phyloP scores from a whole-genome alignment of 64 coral and sea anemone genomes.

The Acropora tenuis region DNA sequence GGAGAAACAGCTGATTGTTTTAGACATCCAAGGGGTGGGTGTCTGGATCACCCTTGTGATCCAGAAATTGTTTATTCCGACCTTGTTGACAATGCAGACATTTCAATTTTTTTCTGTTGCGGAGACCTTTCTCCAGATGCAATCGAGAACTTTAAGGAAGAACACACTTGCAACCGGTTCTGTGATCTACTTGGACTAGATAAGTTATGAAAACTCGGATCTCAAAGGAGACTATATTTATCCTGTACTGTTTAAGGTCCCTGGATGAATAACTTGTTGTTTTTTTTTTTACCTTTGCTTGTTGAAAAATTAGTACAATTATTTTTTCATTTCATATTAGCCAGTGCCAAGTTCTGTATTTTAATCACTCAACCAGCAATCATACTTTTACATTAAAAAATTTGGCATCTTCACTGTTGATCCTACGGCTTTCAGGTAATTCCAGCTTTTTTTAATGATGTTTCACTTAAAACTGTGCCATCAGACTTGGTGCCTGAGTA shows the following conservation, averaged over 20 bases:
- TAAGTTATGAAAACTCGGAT: background rate
- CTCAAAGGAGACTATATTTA: background rate
- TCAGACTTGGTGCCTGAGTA: background rate
- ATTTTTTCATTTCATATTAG: background rate
- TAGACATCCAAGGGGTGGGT: too few species aligned
- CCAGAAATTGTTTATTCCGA: background rate
- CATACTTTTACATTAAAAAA: background rate
- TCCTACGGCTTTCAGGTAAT: background rate
- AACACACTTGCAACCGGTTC: slow-evolving; percentile 50
- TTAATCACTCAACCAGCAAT: background rate
- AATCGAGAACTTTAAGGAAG: slow-evolving; percentile 56
- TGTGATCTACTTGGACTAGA: too few species aligned
- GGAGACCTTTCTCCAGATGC: slow-evolving; percentile 51
- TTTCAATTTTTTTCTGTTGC: slow-evolving; percentile 73
- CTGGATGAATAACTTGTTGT: too few species aligned
- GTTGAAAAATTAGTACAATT: background rate
- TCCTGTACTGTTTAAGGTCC: too few species aligned
- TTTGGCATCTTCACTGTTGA: too few species aligned
- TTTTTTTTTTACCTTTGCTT: background rate
- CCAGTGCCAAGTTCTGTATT: background rate
- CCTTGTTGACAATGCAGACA: slow-evolving; percentile 33
- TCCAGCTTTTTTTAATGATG: background rate
- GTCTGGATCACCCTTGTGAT: too few species aligned
- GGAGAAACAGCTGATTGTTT: too few species aligned
- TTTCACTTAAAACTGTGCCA: background rate